phyloP scores from a whole-genome alignment of 2,113 vertebrate genomes.

The Halcyon malimbica region DNA sequence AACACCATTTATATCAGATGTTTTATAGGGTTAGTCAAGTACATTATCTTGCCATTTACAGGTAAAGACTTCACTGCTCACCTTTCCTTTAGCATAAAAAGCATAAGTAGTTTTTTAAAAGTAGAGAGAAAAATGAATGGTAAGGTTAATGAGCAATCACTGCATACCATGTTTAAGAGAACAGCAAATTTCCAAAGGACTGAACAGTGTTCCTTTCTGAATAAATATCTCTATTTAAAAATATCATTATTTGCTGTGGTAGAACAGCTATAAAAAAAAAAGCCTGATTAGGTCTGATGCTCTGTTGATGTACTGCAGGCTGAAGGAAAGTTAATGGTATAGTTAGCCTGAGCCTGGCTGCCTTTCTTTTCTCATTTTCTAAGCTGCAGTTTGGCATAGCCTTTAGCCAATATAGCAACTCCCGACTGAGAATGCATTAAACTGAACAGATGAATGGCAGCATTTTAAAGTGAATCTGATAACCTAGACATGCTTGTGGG shows the following conservation, averaged over 20 bases:
- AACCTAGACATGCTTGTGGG: slow-evolving; percentile 51
- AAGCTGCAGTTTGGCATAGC: slow-evolving; percentile 48
- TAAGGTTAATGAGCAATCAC: slow-evolving; percentile 1
- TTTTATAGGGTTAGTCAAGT: background rate
- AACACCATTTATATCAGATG: background rate
- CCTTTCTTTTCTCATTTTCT: slow-evolving; percentile 73
- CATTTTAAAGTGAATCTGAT: slow-evolving; percentile 75
- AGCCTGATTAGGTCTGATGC: slow-evolving; percentile 56
- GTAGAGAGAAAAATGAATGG: background rate
- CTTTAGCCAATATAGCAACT: slow-evolving; percentile 69
- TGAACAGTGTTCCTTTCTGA: slow-evolving; percentile 34
- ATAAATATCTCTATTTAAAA: slow-evolving; percentile 49
- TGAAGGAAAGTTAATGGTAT: slow-evolving; percentile 67
- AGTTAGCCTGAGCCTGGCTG: slow-evolving; percentile 48
- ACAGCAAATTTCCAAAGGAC: slow-evolving; percentile 6
- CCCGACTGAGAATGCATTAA: slow-evolving; percentile 63
- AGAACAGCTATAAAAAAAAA: slow-evolving; percentile 46
- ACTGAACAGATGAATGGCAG: slow-evolving; percentile 74
- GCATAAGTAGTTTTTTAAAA: background rate
- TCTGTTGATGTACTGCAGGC: slow-evolving; percentile 59
- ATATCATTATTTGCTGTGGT: slow-evolving; percentile 41
- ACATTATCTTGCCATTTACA: background rate
- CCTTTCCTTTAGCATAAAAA: background rate
- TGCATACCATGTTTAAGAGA: background rate
- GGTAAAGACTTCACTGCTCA: background rate